Conservation (phyloP, 2,797 vertebrate species). For the Sebastiscus albofasciatus region DNA sequence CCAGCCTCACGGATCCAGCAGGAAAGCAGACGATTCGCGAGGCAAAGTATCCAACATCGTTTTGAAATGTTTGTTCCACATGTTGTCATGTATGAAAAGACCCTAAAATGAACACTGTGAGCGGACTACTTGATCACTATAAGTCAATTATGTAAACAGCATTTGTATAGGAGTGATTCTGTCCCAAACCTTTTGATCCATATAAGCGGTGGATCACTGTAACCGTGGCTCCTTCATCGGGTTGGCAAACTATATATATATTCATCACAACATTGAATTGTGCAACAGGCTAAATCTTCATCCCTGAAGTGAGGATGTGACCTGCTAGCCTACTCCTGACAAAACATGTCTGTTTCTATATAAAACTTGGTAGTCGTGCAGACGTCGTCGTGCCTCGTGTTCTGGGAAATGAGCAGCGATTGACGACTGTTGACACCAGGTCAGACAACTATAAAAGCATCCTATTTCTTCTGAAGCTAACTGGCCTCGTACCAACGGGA, state of each 20-base stretch:
- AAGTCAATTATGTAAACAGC: no score
- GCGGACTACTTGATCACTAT: no score
- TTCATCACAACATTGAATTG: neutral
- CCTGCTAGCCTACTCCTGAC: rapidly evolving
- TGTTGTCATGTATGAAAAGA: no score
- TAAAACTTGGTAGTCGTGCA: neutral
- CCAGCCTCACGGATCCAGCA: no score
- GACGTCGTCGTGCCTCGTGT: neutral
- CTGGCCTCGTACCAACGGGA: conserved; percentile 18
- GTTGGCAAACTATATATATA: neutral
- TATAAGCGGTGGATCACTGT: no score
- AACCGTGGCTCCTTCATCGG: no score
- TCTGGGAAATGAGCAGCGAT: neutral
- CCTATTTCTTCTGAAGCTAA: neutral
- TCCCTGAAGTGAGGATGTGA: neutral
- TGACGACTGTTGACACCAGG: neutral
- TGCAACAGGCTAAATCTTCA: neutral
- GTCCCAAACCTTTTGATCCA: no score
- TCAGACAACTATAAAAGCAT: conserved; percentile 1
- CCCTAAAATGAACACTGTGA: no score
- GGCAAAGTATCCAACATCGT: no score
- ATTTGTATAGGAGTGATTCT: no score
- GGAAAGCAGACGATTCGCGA: no score
- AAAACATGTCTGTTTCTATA: neutral
- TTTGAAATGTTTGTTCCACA: no score